phyloP scores from a whole-genome alignment of 2,888 invertebrate species.

The Chaitophorus viminalis region DNA sequence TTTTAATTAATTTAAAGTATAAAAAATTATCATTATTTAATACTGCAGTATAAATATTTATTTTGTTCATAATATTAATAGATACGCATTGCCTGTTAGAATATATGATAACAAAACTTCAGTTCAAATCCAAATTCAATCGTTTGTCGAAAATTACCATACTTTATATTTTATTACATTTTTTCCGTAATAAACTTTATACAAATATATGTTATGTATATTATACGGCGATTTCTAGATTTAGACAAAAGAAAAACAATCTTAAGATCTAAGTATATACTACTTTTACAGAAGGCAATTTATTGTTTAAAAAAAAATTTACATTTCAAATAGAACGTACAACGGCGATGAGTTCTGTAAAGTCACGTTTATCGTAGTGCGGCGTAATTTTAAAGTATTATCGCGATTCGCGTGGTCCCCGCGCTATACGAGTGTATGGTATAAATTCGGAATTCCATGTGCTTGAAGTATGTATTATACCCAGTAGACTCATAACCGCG shows the following conservation, averaged over 20 bases:
- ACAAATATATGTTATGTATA: no score
- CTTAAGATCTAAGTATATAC: background rate
- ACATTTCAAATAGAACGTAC: background rate
- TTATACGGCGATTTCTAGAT: no score
- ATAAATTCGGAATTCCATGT: background rate
- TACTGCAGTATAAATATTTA: no score
- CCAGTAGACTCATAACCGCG: conserved; percentile 6
- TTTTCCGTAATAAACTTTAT: no score
- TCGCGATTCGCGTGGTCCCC: background rate
- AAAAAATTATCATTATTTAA: no score
- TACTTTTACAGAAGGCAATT: background rate
- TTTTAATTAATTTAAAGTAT: no score
- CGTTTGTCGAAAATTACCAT: background rate
- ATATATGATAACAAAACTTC: background rate
- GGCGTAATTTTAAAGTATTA: background rate
- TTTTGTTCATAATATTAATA: no score
- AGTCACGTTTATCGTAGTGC: background rate
- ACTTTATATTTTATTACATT: background rate
- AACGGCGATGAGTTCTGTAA: background rate
- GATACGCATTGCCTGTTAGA: no score
- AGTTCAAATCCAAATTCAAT: background rate
- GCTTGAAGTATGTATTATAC: background rate
- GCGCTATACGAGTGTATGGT: background rate
- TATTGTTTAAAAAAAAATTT: background rate
- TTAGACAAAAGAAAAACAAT: background rate